Base-by-base conservation (phyloP, 2,888 invertebrate species). In the Eudasyphora cyanicolor region DNA sequence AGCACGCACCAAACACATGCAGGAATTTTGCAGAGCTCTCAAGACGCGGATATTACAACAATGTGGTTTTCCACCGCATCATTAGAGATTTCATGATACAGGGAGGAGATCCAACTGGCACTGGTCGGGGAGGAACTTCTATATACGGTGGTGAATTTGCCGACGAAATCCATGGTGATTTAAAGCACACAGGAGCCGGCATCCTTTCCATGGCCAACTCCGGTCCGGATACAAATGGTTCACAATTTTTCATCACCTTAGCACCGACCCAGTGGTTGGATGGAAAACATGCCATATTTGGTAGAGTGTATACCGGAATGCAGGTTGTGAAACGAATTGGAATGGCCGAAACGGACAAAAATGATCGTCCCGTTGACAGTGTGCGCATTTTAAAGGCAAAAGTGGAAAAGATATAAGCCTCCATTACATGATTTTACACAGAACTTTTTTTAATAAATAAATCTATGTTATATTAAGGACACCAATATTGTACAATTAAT, bases 221-320 rank as follows among this genome's bases (percentile, higher is more conserved):
- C 21, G 99, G 99, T 0, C 98, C 98, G 0, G 95, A 99, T 89
- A 96, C 97, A 6, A 99, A 99, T 92, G 99, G 99, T 2, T 98
- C 98, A 35, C 99, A 99, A 91, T 99, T 99, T 93, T 99, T 99
- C 89, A 97, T 99, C 67, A 98, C 99, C 0, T 92, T 99, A 82
- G 98, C 97, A 0, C 98, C 99, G 0, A 98, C 98, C 0, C 98
- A 99, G 89, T 99, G 99, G 98, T 93, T 99, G 45, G 99, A 99
- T 93, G 97, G 98, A 12, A 99, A 99, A 91, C 99, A 99, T 92
- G 94, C 98, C 1, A 98, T 99, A 90, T 99, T 99, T 93, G 99
- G 97, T 87, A 94, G 99, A 86, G 94, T 99, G 6, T 94, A 95
- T 88, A 93, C 94, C 76, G 99, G 99, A 0, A 98, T 99, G 97